Conservation (phyloP, 2,797 vertebrate genomes). For the Tadarida brasiliensis region DNA sequence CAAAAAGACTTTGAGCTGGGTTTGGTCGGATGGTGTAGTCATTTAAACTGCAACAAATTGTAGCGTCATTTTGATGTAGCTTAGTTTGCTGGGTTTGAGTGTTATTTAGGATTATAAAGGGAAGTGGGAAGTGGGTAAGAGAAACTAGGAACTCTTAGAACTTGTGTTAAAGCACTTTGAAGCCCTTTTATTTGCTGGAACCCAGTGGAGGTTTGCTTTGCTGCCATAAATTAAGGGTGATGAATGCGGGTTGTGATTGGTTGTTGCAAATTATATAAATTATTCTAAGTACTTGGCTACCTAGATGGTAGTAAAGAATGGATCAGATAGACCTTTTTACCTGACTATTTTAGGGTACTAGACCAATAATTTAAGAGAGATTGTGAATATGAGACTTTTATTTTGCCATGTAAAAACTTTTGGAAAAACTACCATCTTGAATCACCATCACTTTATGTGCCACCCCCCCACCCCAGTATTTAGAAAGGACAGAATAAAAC, state of each 20-base stretch:
- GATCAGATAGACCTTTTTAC: not conserved
- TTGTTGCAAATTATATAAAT: slow-evolving; percentile 15
- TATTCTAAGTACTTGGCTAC: slow-evolving; percentile 45
- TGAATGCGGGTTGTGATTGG: not conserved
- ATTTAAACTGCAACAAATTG: not conserved
- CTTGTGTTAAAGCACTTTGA: slow-evolving; percentile 3
- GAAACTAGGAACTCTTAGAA: slow-evolving; percentile 39
- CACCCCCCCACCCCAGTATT: not conserved
- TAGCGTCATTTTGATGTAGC: not conserved
- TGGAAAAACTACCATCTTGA: slow-evolving; percentile 48
- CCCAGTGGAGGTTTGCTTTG: slow-evolving; percentile 39
- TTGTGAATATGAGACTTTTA: slow-evolving; percentile 29
- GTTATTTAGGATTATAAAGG: slow-evolving; percentile 23
- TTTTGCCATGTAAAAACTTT: slow-evolving; percentile 39
- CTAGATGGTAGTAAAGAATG: slow-evolving; percentile 15
- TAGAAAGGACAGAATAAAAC: slow-evolving; percentile 41
- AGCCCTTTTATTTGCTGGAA: slow-evolving; percentile 45
- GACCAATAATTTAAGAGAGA: slow-evolving; percentile 9
- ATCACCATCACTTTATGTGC: slow-evolving; percentile 47
- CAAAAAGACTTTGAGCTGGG: not conserved
- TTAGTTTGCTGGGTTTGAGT: slow-evolving; percentile 49
- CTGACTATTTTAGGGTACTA: slow-evolving; percentile 35
- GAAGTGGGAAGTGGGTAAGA: slow-evolving; percentile 42
- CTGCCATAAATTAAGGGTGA: slow-evolving; percentile 47
- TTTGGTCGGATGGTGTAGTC: slow-evolving; percentile 24